Base-by-base conservation (phyloP, 2,113 vertebrate species). In the Terrapene triunguis region DNA sequence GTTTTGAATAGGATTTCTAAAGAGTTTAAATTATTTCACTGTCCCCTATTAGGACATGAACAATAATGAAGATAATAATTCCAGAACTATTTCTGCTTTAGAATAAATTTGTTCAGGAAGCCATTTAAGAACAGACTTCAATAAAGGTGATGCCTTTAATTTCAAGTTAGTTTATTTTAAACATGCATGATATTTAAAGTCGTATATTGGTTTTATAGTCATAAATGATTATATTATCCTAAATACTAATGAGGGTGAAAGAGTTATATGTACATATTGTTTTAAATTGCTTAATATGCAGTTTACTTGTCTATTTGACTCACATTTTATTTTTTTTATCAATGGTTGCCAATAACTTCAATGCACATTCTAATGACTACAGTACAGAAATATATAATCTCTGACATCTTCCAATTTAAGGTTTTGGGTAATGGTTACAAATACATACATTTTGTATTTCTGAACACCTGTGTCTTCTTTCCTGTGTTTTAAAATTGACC, bases 51-150 rank as follows among this genome's bases (percentile, higher is more conserved):
- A 44, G 55, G 44, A 65, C 10, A 44, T 62, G 57, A 59, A 59
- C 57, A 29, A 29, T 59, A 59, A 59, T 29, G 25, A 44, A 42
- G 17, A 62, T 47, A 48, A 44, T 44, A 24, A 42, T 82, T 57
- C 17, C 54, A 25, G 24, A n/a, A 4, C 80, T 53, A 86, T 95
- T 94, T 95, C 76, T 87, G 74, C 93, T 92, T 89, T 96, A 94
- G 79, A 89, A 85, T 51, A 13, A 42, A 25, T 48, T 80, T 85
- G 89, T 42, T 84, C 57, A 54, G 59, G 38, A 78, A 10, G 55
- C 21, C 53, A 54, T 54, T 55, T 82, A 38, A 51, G 38, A 19
- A 55, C 38, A 54, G n/a, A 54, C 35, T 65, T 90, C 78, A 83
- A 72, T 51, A 88, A 32, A 94, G 91, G 93, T 87, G 81, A 80